phyloP scores from a whole-genome alignment of 1,140 invertebrate genomes.

The Lerema accius region DNA sequence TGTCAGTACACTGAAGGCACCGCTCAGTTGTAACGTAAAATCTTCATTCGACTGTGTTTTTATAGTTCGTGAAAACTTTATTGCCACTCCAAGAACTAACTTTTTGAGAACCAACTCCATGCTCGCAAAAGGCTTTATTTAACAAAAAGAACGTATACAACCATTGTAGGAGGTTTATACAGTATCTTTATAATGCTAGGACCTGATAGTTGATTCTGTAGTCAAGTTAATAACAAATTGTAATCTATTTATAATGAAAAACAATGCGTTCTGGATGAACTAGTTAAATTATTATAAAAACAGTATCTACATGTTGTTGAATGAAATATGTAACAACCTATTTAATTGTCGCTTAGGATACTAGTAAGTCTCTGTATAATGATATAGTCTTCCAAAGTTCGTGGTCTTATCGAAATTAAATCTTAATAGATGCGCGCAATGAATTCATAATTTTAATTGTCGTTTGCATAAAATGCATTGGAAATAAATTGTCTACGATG shows the following conservation, averaged over 20 bases:
- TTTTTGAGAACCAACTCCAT: conserved; percentile 27
- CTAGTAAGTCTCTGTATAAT: conserved; percentile 52
- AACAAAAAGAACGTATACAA: background rate
- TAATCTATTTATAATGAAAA: no score
- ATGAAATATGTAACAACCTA: conserved; percentile 10
- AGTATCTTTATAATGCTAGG: no score
- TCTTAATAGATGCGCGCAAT: conserved; percentile 65
- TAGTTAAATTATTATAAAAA: no score
- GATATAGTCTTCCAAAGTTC: conserved; percentile 57
- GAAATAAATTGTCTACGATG: conserved; percentile 62
- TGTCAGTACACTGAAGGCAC: conserved; percentile 50
- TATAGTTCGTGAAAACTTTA: conserved; percentile 60
- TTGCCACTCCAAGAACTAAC: conserved; percentile 33
- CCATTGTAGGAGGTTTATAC: background rate
- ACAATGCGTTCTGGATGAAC: background rate
- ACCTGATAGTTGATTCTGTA: no score
- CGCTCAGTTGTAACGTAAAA: conserved; percentile 50
- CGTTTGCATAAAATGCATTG: conserved; percentile 66
- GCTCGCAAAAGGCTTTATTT: conserved; percentile 6
- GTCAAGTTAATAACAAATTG: no score
- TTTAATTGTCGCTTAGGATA: conserved; percentile 45
- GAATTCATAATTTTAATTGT: conserved; percentile 73
- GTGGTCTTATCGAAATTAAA: conserved; percentile 67
- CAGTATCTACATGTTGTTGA: background rate
- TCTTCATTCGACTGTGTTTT: conserved; percentile 59